Base-by-base conservation (phyloP, 2,888 invertebrate genomes). In the Ferrisia virgata region DNA sequence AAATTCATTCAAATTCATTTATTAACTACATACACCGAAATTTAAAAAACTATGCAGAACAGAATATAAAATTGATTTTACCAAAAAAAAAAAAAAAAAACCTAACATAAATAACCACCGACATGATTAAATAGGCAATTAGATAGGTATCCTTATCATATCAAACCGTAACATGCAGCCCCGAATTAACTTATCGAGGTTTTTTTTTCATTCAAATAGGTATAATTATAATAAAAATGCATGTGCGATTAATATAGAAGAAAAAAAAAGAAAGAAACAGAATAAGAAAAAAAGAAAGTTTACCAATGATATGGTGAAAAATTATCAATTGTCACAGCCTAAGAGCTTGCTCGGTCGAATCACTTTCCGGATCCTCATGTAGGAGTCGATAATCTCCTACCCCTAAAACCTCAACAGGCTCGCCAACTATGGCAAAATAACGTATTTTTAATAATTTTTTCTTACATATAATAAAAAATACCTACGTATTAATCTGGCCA, bases 271-370 rank as follows among this genome's bases (percentile, higher is more conserved):
- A 25, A 43, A 43, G 18, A 78, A 79, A 79, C n/a, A n/a, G n/a
- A n/a, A n/a, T n/a, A n/a, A n/a, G n/a, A 22, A 15, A 43, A 64
- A 64, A 64, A 64, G 64, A 28, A 64, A 64, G 64, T 28, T 80
- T 82, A 82, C 82, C 82, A 31, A 22, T 33, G 40, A 22, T 36
- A 53, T 47, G 53, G 53, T 3, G 47, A 53, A 53, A 31, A 79
- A 58, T 28, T 81, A 79, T 79, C 33, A 53, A 58, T 58, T 36
- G 82, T 82, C 82, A 82, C 82, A 82, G 82, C 82, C 82, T 82
- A 58, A 64, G 58, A 33, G 82, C 25, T 82, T 53, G 58, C 39
- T 82, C 82, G 82, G 64, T 82, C 33, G 28, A 22, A 58, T 58
- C 64, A 33, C 64, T 3, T 9, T 82, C 82, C 58, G 82, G 64